Base-by-base conservation (phyloP, 2,888 invertebrate species). In the Drosophila neonasuta region DNA sequence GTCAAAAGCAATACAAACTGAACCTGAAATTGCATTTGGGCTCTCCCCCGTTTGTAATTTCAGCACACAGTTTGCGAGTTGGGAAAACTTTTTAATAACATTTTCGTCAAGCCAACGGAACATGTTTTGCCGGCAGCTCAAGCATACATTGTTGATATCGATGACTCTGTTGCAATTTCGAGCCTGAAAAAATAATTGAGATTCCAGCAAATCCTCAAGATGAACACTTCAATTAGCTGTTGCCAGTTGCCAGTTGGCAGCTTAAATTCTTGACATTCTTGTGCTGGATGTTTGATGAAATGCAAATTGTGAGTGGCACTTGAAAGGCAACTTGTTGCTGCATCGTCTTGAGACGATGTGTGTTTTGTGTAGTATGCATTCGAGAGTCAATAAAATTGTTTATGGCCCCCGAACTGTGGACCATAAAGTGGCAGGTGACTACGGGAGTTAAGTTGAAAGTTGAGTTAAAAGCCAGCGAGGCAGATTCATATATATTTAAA, bases 51-150 rank as follows among this genome's bases (percentile, higher is more conserved):
- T 61, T 63, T 67, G 71, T 63, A 74, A 69, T 75, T 74, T 64
- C 61, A 71, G 41, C 60, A 56, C 77, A 68, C 62, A 15, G 24
- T 13, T 39, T 36, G 48, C 50, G 24, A 50, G 49, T 17, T 54
- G n/a, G 34, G 15, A n/a, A 71, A 84, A 84, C 50, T 86, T 81
- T 81, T 68, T 84, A 86, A 81, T 84, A 86, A 76, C 74, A 84
- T 80, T 81, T 79, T 65, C 51, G 44, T 52, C 13, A 32, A 58
- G 30, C 24, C 39, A 48, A 48, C 13, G 17, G 17, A 17, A 39
- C 42, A 52, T 52, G 39, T 11, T 52, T 52, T 52, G 41, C 29
- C 10, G 41, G 32, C 46, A 32, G 17, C 20, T 15, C 32, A 36
- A 39, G 13, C 50, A 54, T 11, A 20, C 59, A 13, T 34, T 29